phyloP scores from a whole-genome alignment of 2,888 invertebrate genomes.

The Drosophila paranaensis region DNA sequence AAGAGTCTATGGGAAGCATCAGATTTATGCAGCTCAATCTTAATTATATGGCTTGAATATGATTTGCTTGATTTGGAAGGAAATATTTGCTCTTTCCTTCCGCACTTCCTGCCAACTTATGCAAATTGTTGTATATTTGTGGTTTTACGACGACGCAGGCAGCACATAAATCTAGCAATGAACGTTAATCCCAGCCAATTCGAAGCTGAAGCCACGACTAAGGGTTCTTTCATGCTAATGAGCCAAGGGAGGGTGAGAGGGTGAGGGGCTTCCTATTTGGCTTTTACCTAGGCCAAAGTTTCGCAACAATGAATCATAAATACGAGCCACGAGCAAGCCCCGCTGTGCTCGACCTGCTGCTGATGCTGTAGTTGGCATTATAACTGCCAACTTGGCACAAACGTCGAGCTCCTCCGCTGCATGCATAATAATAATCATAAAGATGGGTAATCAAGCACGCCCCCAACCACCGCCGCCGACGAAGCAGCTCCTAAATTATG shows the following conservation, averaged over 20 bases:
- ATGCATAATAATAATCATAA: slow-evolving; percentile 79
- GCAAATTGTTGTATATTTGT: slow-evolving; percentile 67
- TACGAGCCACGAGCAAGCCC: slow-evolving; percentile 2
- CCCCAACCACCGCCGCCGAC: neutral
- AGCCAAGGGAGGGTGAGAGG: slow-evolving; percentile 9
- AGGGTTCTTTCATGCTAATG: slow-evolving; percentile 74
- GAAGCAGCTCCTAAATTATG: slow-evolving; percentile 52
- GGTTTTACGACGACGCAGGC: slow-evolving; percentile 66
- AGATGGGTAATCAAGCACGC: slow-evolving; percentile 41
- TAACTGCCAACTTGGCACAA: slow-evolving; percentile 63
- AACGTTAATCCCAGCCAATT: slow-evolving; percentile 56
- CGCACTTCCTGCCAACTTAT: slow-evolving; percentile 46
- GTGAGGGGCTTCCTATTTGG: slow-evolving; percentile 3
- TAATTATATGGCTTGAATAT: slow-evolving; percentile 4
- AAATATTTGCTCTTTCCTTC: neutral
- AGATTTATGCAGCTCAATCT: neutral
- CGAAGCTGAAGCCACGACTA: slow-evolving; percentile 33
- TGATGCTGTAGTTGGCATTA: slow-evolving; percentile 21
- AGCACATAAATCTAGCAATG: slow-evolving; percentile 67
- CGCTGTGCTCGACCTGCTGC: slow-evolving; percentile 41
- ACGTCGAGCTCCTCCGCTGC: slow-evolving; percentile 41
- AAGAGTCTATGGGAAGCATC: neutral
- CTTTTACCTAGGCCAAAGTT: slow-evolving; percentile 57
- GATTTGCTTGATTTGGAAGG: neutral
- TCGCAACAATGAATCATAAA: slow-evolving; percentile 68